Percentiles rank a stretch among this genome's conserved stretches.
Conservation (phyloP, 1,140 invertebrate species). For the Lepidotrigona ventralis region DNA sequence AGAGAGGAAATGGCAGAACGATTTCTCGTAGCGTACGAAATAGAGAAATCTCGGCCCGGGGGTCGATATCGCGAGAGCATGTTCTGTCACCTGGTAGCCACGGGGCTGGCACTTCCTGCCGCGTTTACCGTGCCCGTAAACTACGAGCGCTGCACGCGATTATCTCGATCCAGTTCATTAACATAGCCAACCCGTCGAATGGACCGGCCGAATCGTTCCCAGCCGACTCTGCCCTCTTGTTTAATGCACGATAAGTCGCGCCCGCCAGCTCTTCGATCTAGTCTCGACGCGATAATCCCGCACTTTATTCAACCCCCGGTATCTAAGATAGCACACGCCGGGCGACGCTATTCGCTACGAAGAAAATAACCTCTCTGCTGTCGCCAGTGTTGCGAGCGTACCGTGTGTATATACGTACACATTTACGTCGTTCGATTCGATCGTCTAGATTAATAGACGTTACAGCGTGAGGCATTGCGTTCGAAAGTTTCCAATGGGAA, state of each 20-base stretch:
- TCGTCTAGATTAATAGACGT: background rate
- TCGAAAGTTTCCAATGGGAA: background rate
- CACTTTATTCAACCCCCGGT: conserved; percentile 22
- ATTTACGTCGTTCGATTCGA: too few species aligned
- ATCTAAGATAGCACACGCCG: conserved; percentile 22
- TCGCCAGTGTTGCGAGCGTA: background rate
- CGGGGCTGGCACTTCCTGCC: conserved; percentile 61
- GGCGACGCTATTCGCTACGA: conserved; percentile 35
- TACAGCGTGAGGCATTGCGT: background rate
- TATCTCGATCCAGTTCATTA: conserved; percentile 67
- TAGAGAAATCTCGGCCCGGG: conserved; percentile 41
- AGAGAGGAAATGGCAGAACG: background rate
- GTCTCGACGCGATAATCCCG: conserved; percentile 44
- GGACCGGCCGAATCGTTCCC: conserved; percentile 59
- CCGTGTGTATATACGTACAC: too few species aligned
- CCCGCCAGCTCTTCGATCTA: conserved; percentile 46
- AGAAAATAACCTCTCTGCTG: conserved; percentile 18
- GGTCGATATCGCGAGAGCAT: conserved; percentile 60
- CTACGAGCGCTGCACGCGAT: conserved; percentile 54
- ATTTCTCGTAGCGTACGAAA: conserved; percentile 38
- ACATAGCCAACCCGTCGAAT: conserved; percentile 60
- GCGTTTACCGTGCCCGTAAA: conserved; percentile 67
- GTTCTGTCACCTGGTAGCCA: conserved; percentile 60
- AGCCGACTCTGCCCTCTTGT: conserved; percentile 53
- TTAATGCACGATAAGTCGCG: conserved; percentile 62